Evolutionary conservation across 2,113 vertebrate genomes (phyloP), one percentile per base, ranked within the genome.

Genomic region (Odocoileus virginianus): DNA sequence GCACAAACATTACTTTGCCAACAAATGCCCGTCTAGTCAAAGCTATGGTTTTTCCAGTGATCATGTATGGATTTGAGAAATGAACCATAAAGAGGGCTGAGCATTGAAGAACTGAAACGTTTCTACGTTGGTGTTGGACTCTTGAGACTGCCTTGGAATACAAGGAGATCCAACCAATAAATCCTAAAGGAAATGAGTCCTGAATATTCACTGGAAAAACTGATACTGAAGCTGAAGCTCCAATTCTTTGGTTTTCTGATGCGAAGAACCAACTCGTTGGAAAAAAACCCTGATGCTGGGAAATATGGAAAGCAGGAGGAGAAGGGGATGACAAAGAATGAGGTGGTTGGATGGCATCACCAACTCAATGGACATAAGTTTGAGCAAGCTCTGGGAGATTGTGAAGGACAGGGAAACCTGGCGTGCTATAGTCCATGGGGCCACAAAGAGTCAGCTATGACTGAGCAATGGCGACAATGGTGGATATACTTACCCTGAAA

Each of bases 181-280:
- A 67, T 36, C 64, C 33, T 67, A 36, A 36, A 67, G 64, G 33
- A 19, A 36, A 67, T 67, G 8, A 67, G 64, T 67, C 33, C 33
- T 67, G 33, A 21, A 21, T 67, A 36, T 67, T 67, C 64, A 67
- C 2, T 36, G 33, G 64, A 36, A 67, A 17, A 36, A 21, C 33
- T 36, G 64, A 36, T 19, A 36, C 33, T 67, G 14, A 64, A 64
- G 61, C 30, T 64, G 61, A 19, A 67, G 8, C 17, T 19, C 8
- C 64, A 36, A 67, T 67, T 36, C 64, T 36, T 67, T 67, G 64
- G 33, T 21, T 19, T 21, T n/a, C 33, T 10, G 17, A 67, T 19
- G 33, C 0, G 64, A 67, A n/a, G 64, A 36, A 19, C 16, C 0
- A 2, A 67, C 17, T 36, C 0, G 0, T 11, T 36, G 33, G 64